Base-by-base conservation (phyloP, 2,888 invertebrate genomes). In the Drosophila testacea region DNA sequence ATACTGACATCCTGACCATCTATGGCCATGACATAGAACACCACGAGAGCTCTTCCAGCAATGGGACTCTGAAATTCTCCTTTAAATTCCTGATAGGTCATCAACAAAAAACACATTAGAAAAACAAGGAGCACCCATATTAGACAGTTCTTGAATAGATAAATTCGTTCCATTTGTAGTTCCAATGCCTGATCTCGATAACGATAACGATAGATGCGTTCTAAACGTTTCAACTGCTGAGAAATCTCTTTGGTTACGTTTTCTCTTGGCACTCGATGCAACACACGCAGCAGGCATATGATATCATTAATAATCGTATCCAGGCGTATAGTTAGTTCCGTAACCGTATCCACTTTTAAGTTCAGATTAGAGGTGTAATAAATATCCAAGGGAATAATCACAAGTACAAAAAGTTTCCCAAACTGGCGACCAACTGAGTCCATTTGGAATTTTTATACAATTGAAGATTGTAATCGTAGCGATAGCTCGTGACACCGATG, bases 401-500 rank as follows among this genome's bases (percentile, higher is more conserved):
- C 4, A 0, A 68, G 0, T 0, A 39, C 27, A 2, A 36, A 16
- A 69, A 0, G 16, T 79, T 79, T 6, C 52, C 62, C 13, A 79
- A n/a, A 13, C 36, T 38, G 6, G 79, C 76, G 0, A 69, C 10
- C 5, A 68, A 7, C 4, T 66, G 69, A 0, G 64, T 67, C 73
- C 69, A 76, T n/a, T 27, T 63, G 0, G 67, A 34, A 1, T 9
- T 65, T 0, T 0, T 62, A 1, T 52, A 76, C 1, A 27, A 61
- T 10, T 34, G 54, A 6, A 2, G 42, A 1, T 11, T 13, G n/a
- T 36, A 66, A 22, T 79, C 79, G 28, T 70, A 79, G 22, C 79
- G 76, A 68, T 79, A 79, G 50, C 77, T 61, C 3, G 73, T 79
- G 2, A 39, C 51, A 0, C 79, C 79, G 47, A 44, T 56, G n/a